Evolutionary conservation across 1,140 invertebrate species (phyloP), one percentile per base, ranked within the genome.

Genomic region (Wiebesia pumilae): DNA sequence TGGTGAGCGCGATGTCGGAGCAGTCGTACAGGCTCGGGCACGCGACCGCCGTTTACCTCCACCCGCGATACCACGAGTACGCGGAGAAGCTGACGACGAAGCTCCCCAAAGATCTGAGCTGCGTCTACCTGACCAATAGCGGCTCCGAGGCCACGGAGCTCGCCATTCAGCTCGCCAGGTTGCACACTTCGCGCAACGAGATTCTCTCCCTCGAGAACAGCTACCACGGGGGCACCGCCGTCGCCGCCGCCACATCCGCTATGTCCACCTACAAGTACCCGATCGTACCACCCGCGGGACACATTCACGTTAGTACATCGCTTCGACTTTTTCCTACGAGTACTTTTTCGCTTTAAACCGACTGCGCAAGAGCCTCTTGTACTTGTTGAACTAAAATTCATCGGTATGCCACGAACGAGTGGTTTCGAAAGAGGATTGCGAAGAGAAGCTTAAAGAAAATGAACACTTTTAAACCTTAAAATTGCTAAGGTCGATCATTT

Each of bases 101-200:
- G 92, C 94, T 99, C 75, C 98, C 98, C 0, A 96, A 95, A 2
- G 95, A 98, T 90, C 90, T 93, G 12, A 90, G 97, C 95, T 96
- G 97, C 27, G 97, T 98, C 33, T 99, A 99, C 92, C 96, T 99
- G 90, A 97, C 98, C 0, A 99, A 99, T 91, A 99, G 98, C 91
- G 98, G 99, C 0, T 98, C 98, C 14, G 99, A 99, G 94, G 98
- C 99, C 0, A 99, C 99, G 92, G 99, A 99, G 92, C 93, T 99
- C 65, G 98, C 98, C 0, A 95, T 98, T 85, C 90, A 98, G 24
- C 95, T 99, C 93, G 97, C 98, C 0, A 95, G 98, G 88, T 90
- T 97, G 0, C 96, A 98, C 90, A 99, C 98, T 0, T 96, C 96
- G 9, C 96, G 97, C 87, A 96, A 96, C 90, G 98, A 99, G 89